Evolutionary conservation across 2,113 vertebrate genomes (phyloP).

Genomic region (Sterrhoptilus dennistouni): DNA sequence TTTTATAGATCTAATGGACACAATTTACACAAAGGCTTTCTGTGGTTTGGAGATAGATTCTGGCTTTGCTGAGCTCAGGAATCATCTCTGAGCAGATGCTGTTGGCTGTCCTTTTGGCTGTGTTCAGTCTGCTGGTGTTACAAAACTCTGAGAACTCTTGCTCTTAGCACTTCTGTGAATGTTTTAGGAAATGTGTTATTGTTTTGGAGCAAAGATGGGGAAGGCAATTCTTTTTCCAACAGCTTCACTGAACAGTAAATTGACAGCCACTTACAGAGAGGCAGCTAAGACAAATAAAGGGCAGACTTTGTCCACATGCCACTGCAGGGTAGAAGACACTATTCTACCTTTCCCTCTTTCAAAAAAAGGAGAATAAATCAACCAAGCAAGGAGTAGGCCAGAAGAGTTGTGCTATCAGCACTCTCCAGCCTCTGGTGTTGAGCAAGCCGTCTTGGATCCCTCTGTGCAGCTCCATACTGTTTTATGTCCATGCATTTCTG

Average conservation of each 20-base stretch:
- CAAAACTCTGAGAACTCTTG: background rate
- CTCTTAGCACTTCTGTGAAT: background rate
- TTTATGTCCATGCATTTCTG: background rate
- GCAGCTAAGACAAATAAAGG: background rate
- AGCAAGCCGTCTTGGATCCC: background rate
- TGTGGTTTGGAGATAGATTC: background rate
- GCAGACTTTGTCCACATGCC: rapidly evolving
- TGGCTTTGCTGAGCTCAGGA: background rate
- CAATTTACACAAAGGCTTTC: background rate
- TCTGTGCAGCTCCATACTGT: rapidly evolving
- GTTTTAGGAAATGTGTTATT: background rate
- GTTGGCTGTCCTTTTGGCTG: background rate
- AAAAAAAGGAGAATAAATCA: background rate
- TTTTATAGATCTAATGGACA: background rate
- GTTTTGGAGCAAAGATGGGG: background rate
- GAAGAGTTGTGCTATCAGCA: background rate
- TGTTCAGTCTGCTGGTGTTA: background rate
- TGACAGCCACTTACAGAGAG: background rate
- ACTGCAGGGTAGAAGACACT: background rate
- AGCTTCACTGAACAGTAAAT: background rate
- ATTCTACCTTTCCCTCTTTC: background rate
- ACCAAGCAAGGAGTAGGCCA: background rate
- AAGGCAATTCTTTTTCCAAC: background rate
- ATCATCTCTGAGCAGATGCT: background rate
- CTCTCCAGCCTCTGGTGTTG: background rate